Conservation (phyloP, 1,140 invertebrate species). For the Drosophila rufa region DNA sequence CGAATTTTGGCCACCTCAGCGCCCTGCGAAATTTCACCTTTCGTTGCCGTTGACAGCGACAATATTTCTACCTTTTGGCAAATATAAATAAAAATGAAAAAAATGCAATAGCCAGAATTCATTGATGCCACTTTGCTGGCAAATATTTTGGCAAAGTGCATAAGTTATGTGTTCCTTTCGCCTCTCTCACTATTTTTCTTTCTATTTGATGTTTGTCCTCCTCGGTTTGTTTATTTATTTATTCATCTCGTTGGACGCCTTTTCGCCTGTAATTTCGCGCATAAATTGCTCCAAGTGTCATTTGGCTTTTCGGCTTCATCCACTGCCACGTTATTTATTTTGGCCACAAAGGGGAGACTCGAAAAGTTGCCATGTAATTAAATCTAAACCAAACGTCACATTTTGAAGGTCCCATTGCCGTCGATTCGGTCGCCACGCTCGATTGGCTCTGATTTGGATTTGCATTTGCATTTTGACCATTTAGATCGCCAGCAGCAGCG, state of each 20-base stretch:
- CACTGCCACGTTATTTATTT: conserved; percentile 36
- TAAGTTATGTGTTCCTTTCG: conserved; percentile 28
- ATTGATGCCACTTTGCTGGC: conserved; percentile 80
- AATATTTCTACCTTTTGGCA: conserved; percentile 70
- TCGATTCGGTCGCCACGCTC: conserved; percentile 63
- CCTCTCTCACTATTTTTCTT: conserved; percentile 27
- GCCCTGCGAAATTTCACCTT: conserved; percentile 58
- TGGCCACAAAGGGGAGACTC: conserved; percentile 31
- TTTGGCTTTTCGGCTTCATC: conserved; percentile 40
- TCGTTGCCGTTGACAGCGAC: conserved; percentile 72
- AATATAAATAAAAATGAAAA: conserved; percentile 15
- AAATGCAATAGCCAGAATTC: conserved; percentile 43
- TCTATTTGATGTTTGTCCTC: conserved; percentile 78
- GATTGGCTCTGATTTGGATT: conserved; percentile 70
- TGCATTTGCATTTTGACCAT: conserved; percentile 52
- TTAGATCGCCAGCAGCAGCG: conserved; percentile 29
- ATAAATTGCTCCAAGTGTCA: conserved; percentile 74
- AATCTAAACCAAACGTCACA: conserved; percentile 83
- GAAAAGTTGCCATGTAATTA: conserved; percentile 78
- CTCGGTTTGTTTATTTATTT: conserved; percentile 70
- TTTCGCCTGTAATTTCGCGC: conserved; percentile 81
- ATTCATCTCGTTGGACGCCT: conserved; percentile 50
- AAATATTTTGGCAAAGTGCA: conserved; percentile 76
- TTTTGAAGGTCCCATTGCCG: conserved; percentile 67
- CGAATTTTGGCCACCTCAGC: conserved; percentile 8